Percentiles rank a stretch among this genome's conserved stretches.
phyloP scores from a whole-genome alignment of 2,113 vertebrate species.

The Mixornis gularis region DNA sequence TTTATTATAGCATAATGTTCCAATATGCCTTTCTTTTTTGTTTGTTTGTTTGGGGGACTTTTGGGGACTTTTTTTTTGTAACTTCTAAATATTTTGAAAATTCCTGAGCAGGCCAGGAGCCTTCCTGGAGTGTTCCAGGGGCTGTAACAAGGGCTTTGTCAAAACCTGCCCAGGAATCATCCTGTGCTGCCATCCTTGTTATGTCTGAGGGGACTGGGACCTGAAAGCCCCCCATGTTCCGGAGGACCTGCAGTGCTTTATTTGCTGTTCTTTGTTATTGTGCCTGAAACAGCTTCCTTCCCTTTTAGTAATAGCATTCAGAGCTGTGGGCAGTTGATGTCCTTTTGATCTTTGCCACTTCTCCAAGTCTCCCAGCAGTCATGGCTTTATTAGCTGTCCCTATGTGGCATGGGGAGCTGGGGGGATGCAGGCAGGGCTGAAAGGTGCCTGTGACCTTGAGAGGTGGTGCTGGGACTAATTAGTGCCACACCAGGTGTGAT shows the following conservation, averaged over 20 bases:
- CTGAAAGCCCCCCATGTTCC: neutral
- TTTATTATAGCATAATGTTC: neutral
- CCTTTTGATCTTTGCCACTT: neutral
- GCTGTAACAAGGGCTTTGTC: neutral
- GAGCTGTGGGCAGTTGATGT: neutral
- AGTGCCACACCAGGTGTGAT: neutral
- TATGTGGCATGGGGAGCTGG: neutral
- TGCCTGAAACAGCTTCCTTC: neutral
- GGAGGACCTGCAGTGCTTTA: neutral
- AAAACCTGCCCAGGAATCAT: neutral
- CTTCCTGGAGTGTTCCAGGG: neutral
- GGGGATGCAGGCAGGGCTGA: neutral
- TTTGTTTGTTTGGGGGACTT: neutral
- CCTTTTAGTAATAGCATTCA: neutral
- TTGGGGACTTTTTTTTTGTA: neutral
- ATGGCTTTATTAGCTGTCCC: neutral
- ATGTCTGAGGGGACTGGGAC: neutral
- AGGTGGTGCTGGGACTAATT: neutral
- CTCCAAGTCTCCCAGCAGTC: neutral
- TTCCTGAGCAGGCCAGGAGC: neutral
- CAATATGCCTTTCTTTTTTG: neutral
- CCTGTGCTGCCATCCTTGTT: neutral
- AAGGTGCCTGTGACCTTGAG: conserved; percentile 28
- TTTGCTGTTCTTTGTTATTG: neutral
- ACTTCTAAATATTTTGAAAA: neutral